These are phyloP conservation scores for Empis livida DNA, from an alignment of 2,888 invertebrate species.

Conservation along the genomic window DNA sequence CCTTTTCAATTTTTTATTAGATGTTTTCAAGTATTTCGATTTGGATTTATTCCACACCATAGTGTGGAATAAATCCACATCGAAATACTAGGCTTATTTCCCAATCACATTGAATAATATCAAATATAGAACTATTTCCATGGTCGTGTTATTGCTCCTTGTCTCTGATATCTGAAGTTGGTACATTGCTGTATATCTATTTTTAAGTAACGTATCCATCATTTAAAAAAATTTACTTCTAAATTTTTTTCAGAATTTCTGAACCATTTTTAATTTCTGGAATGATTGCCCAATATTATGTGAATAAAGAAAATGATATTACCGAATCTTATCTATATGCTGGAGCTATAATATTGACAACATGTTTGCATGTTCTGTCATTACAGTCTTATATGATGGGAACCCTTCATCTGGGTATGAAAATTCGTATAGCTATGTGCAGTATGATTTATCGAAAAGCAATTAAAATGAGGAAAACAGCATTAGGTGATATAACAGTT, in stretches of 20 bases:
- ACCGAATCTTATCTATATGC: conserved; percentile 63
- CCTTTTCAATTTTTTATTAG: too few relatives aligned
- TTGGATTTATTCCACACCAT: too few relatives aligned
- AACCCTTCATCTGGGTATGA: conserved; percentile 50
- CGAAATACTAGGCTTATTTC: too few relatives aligned
- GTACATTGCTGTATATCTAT: too few relatives aligned
- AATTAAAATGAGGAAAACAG: conserved; percentile 53
- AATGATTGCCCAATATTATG: conserved; percentile 44
- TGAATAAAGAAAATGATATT: conserved; percentile 14
- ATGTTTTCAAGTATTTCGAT: too few relatives aligned
- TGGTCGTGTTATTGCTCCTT: too few relatives aligned
- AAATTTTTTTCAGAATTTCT: conserved; percentile 38
- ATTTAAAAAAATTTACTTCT: too few relatives aligned
- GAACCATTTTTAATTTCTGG: conserved; percentile 52
- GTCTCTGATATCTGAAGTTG: too few relatives aligned
- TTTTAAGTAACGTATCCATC: too few relatives aligned
- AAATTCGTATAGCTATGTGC: conserved; percentile 52
- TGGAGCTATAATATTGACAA: conserved; percentile 55
- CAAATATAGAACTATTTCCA: too few relatives aligned
- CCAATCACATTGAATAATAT: too few relatives aligned
- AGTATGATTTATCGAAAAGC: conserved; percentile 56
- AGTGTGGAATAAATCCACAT: too few relatives aligned
- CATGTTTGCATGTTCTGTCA: conserved; percentile 58
- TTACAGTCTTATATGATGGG: conserved; percentile 84
- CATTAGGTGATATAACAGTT: conserved; percentile 60